Evolutionary conservation across 1,140 invertebrate genomes (phyloP).

Genomic region (Chironomus tepperi): DNA sequence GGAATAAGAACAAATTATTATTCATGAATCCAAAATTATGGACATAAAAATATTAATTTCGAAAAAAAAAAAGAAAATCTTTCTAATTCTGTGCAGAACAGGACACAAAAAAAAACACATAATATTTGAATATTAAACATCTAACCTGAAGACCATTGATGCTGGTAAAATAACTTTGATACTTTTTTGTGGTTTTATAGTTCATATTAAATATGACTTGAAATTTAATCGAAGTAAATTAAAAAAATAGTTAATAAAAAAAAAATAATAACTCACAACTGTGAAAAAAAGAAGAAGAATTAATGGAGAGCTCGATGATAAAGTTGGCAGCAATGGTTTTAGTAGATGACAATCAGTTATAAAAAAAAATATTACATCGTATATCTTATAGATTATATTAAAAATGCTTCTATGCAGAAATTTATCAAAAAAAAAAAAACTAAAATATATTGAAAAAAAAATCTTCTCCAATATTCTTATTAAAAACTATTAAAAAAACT

Average conservation of each 20-base stretch:
- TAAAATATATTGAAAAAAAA: background rate
- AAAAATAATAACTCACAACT: no score
- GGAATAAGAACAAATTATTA: background rate
- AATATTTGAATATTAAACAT: background rate
- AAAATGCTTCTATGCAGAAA: slow-evolving; percentile 8
- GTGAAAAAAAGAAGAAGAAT: no score
- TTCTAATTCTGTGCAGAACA: background rate
- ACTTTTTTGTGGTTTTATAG: background rate
- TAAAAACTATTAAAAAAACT: background rate
- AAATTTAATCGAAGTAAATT: background rate
- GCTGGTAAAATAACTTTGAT: background rate
- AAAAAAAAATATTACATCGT: slow-evolving; percentile 15
- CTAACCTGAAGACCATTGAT: slow-evolving; percentile 12
- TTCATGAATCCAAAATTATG: background rate
- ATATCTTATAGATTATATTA: background rate
- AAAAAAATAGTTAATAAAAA: no score
- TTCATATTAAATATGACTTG: background rate
- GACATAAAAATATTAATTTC: background rate
- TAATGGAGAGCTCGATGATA: no score
- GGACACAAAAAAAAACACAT: background rate
- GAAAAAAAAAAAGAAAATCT: no score
- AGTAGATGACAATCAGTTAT: slow-evolving; percentile 12
- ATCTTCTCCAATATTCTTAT: background rate
- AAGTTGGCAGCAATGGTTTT: background rate
- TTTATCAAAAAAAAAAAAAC: background rate